Base-by-base conservation (phyloP, 1,140 invertebrate genomes). In the Nasonia longicornis region DNA sequence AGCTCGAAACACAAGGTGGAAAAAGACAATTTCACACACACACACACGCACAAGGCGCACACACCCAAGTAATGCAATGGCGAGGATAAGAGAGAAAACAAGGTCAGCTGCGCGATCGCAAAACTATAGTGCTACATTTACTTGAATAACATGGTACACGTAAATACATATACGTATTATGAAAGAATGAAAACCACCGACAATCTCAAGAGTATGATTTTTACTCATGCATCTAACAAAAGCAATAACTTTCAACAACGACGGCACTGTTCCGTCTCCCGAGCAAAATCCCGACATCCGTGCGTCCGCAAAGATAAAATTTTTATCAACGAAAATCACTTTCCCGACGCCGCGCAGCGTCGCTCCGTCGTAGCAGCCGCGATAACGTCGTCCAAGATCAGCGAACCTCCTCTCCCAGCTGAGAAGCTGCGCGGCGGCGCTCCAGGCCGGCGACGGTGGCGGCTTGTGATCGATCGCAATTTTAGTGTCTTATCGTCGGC, bases 381-480 rank as follows among this genome's bases (percentile, higher is more conserved):
- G 70, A 72, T 69, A 77, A 45, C 63, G 52, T n/a, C 35, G 52
- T 64, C 35, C 22, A 52, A 63, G 48, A 79, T 72, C 71, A 73
- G 73, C n/a, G 52, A 79, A 64, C 77, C 67, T 11, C 31, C 29
- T 16, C 75, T n/a, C 31, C 26, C 0, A 26, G 6, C 4, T n/a
- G 22, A 26, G 64, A 26, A 11, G 4, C 20, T n/a, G 22, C 11
- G 22, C 20, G 64, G n/a, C 26, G 10, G 22, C 71, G 12, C 38
- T n/a, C 71, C 12, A 26, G 11, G 12, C 45, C 31, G 48, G 14
- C 69, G 35, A 26, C 79, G 71, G 64, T 71, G 71, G 4, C 67
- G 22, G 70, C 16, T 45, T 31, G 11, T 80, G 71, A 80, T 80
- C 78, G 78, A 80, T 80, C 70, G 71, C 70, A 71, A 80, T 80